phyloP scores from a whole-genome alignment of 1,140 invertebrate genomes.

The Drosophila santomea region DNA sequence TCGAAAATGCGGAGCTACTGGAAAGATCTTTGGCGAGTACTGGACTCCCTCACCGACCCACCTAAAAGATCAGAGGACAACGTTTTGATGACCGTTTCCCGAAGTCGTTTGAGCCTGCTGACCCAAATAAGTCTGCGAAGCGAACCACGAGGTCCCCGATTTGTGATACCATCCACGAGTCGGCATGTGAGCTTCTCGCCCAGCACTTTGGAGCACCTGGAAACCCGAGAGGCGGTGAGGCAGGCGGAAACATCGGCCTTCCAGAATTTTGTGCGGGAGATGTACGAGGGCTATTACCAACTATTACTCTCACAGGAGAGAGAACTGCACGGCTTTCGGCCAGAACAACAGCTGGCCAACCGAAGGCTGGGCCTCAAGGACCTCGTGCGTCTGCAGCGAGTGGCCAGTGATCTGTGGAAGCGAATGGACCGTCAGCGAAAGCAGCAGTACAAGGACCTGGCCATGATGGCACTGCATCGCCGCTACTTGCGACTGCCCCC shows the following conservation, averaged over 20 bases:
- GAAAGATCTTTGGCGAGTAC: neutral
- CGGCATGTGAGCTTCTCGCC: constrained; percentile 24
- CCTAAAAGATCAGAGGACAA: neutral
- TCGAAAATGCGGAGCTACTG: constrained; percentile 2
- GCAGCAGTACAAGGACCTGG: constrained; percentile 18
- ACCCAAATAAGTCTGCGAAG: neutral
- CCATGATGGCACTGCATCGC: constrained; percentile 7
- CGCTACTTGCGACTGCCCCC: constrained; percentile 6
- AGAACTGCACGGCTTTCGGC: neutral
- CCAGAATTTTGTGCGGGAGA: constrained; percentile 27
- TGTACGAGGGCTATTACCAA: constrained; percentile 20
- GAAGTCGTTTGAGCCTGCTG: neutral
- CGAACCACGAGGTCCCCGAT: neutral
- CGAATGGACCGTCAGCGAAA: constrained; percentile 1
- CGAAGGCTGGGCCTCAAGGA: constrained; percentile 10
- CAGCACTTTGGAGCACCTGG: constrained; percentile 25
- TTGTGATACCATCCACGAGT: neutral
- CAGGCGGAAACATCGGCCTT: constrained; percentile 18
- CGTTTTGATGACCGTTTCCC: neutral
- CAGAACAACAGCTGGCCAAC: neutral
- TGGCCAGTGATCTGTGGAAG: constrained; percentile 28
- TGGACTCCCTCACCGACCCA: neutral
- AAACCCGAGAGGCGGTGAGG: neutral
- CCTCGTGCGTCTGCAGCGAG: neutral
- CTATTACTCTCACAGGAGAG: constrained; percentile 13